Evolutionary conservation across 2,797 vertebrate species (phyloP).

Genomic region (Podargus strigoides): DNA sequence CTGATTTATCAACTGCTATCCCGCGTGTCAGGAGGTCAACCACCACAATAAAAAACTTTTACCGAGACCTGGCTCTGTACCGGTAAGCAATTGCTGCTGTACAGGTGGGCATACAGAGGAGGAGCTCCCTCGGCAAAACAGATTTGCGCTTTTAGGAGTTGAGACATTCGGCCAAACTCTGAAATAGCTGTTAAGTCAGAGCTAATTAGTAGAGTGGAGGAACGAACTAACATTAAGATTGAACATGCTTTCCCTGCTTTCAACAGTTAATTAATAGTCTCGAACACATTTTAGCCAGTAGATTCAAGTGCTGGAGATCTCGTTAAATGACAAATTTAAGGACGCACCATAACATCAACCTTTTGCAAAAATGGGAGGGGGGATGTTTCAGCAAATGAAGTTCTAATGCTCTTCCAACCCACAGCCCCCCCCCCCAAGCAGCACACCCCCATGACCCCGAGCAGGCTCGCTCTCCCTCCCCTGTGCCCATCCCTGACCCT

Average conservation of each 20-base stretch:
- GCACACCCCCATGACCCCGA: background rate
- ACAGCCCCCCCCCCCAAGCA: background rate
- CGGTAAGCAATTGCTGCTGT: background rate
- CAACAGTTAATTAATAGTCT: background rate
- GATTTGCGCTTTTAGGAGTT: background rate
- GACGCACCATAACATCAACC: background rate
- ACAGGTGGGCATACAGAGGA: background rate
- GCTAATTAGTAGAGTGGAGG: background rate
- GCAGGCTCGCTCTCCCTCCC: background rate
- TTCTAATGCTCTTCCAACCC: background rate
- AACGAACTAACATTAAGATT: background rate
- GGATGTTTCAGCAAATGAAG: background rate
- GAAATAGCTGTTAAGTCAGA: constrained; percentile 10
- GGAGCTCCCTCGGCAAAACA: background rate
- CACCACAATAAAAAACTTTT: constrained; percentile 6
- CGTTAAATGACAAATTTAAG: background rate
- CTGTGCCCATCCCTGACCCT: fast-evolving
- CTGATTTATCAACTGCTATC: constrained; percentile 41
- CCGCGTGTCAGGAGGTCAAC: constrained; percentile 19
- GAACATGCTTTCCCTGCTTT: background rate
- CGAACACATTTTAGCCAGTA: background rate
- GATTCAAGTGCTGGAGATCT: background rate
- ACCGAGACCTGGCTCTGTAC: background rate
- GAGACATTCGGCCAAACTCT: background rate
- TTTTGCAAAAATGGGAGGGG: background rate